Conservation (phyloP, 2,797 vertebrate genomes). For the Lutjanus campechanus region DNA sequence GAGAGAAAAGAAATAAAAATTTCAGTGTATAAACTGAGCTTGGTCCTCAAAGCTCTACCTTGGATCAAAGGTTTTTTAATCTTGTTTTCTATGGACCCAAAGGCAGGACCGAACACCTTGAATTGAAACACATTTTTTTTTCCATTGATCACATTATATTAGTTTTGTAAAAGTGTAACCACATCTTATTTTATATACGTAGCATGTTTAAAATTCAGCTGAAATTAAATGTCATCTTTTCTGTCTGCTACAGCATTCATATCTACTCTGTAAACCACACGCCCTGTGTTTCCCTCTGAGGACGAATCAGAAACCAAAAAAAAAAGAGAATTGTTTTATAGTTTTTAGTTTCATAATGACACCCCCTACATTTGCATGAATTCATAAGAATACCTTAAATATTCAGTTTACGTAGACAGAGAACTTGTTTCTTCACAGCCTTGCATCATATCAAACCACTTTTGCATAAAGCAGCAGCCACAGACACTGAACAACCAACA, state of each 20-base stretch:
- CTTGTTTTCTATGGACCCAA: neutral
- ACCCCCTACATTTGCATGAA: neutral
- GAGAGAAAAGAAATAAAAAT: conserved; percentile 3
- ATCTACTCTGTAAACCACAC: neutral
- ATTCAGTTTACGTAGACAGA: neutral
- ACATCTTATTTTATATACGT: neutral
- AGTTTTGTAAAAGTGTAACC: neutral
- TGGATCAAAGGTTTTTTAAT: conserved; percentile 1
- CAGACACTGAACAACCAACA: neutral
- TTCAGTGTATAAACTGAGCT: neutral
- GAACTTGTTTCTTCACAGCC: neutral
- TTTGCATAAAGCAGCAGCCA: neutral
- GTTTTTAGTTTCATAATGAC: neutral
- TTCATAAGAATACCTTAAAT: neutral
- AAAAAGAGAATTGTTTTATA: neutral
- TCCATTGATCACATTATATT: conserved; percentile 7
- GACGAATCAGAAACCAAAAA: neutral
- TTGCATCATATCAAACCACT: neutral
- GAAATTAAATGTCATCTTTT: neutral
- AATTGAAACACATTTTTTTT: neutral
- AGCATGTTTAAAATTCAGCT: neutral
- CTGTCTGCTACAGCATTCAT: neutral
- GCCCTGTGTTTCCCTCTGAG: neutral
- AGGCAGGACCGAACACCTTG: neutral
- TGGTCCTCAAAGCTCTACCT: conserved; percentile 24